Conservation (phyloP, 2,113 vertebrate species). For the Aldabrachelys gigantea region DNA sequence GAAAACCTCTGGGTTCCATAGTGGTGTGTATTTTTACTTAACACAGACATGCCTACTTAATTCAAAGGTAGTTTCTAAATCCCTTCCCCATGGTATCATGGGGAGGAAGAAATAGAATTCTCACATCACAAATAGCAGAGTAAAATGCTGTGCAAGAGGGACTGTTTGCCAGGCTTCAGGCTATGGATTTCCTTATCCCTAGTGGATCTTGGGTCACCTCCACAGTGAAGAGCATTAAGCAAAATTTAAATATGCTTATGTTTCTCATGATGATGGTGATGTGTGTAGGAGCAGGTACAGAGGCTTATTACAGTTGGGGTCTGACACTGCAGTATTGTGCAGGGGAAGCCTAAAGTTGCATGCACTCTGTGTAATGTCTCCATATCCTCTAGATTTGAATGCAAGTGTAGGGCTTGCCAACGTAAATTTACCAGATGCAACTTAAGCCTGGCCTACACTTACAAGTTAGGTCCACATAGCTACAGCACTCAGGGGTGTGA, state of each 20-base stretch:
- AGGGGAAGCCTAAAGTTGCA: constrained; percentile 43
- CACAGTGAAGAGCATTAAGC: background rate
- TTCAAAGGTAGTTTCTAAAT: background rate
- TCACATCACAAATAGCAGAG: background rate
- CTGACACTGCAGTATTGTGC: background rate
- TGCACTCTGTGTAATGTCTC: background rate
- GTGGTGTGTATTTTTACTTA: background rate
- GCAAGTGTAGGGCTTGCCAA: too few species aligned
- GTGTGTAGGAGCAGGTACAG: background rate
- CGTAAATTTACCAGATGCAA: rapidly evolving
- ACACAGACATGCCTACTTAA: rapidly evolving
- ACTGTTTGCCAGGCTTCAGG: background rate
- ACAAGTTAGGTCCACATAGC: background rate
- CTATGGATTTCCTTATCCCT: background rate
- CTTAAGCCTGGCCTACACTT: too few species aligned
- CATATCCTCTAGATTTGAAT: background rate
- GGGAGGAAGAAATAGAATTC: background rate
- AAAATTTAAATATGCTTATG: background rate
- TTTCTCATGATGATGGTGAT: background rate
- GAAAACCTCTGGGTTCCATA: background rate
- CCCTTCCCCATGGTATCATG: background rate
- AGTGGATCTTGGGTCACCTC: background rate
- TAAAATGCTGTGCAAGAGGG: background rate
- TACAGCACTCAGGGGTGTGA: background rate
- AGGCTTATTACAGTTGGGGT: background rate